Evolutionary conservation across 2,888 invertebrate species (phyloP).

Genomic region (Drosophila maculinotata): DNA sequence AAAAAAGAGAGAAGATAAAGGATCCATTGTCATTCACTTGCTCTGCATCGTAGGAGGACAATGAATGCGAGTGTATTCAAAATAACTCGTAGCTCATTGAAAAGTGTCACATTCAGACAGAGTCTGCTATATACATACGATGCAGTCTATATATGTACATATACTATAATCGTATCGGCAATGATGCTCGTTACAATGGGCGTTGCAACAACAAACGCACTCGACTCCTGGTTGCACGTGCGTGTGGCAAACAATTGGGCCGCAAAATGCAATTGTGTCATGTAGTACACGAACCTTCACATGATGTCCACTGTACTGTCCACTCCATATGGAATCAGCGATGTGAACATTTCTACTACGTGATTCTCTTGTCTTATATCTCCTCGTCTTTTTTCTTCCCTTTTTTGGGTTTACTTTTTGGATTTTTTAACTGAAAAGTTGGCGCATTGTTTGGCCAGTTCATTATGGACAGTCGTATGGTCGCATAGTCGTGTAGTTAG

Average conservation of each 20-base stretch:
- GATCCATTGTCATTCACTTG: constrained; percentile 62
- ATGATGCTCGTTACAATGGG: constrained; percentile 60
- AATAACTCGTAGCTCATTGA: constrained; percentile 76
- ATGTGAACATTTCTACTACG: constrained; percentile 73
- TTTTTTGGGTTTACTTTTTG: constrained; percentile 18
- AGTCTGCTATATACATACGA: constrained; percentile 4
- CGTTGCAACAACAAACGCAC: constrained; percentile 46
- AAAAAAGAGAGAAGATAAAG: constrained; percentile 37
- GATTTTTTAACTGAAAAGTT: constrained; percentile 51
- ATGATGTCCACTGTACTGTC: constrained; percentile 32
- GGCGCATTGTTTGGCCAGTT: constrained; percentile 73
- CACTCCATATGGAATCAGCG: constrained; percentile 59
- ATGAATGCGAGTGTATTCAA: constrained; percentile 65
- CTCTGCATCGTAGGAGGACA: constrained; percentile 28
- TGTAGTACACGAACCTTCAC: constrained; percentile 43
- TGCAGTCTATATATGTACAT: neutral
- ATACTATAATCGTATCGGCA: constrained; percentile 39
- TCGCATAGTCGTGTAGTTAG: constrained; percentile 48
- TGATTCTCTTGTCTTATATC: constrained; percentile 55
- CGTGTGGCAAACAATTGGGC: constrained; percentile 71
- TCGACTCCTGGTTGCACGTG: constrained; percentile 74
- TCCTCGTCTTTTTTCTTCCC: constrained; percentile 13
- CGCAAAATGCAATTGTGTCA: constrained; percentile 71
- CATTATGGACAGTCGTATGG: constrained; percentile 59
- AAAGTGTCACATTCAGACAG: constrained; percentile 49